Conservation (phyloP, 2,888 invertebrate genomes). For the Sesia bembeciformis region DNA sequence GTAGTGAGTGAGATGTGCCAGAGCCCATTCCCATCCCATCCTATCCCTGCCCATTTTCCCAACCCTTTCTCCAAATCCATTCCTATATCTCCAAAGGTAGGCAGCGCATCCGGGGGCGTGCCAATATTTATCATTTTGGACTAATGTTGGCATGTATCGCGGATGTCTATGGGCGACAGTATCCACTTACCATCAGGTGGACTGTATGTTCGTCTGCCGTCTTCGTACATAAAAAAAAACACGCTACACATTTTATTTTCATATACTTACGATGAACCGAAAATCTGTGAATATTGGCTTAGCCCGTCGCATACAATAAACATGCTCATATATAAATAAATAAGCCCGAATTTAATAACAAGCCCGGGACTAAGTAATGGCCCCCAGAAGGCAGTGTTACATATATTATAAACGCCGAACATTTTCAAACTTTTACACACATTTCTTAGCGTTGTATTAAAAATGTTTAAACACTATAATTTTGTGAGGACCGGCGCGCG, state of each 20-base stretch:
- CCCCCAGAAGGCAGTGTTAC: conserved; percentile 66
- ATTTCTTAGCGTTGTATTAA: conserved; percentile 66
- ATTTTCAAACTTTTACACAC: conserved; percentile 65
- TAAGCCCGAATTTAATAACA: conserved; percentile 71
- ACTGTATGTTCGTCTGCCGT: too few species aligned
- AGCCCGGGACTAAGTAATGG: conserved; percentile 62
- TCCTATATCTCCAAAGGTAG: too few species aligned
- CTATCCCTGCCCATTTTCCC: too few species aligned
- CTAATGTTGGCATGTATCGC: too few species aligned
- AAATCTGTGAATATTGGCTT: conserved; percentile 5
- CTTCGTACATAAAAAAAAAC: background rate
- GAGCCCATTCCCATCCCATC: too few species aligned
- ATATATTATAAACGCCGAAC: conserved; percentile 55
- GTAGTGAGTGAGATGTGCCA: too few species aligned
- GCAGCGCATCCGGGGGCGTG: too few species aligned
- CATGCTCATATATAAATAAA: conserved; percentile 67
- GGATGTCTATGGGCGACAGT: too few species aligned
- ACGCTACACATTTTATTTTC: background rate
- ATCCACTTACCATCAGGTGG: too few species aligned
- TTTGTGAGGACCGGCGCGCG: conserved; percentile 40
- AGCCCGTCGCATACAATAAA: conserved; percentile 27
- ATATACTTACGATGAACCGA: background rate
- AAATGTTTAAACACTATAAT: conserved; percentile 68
- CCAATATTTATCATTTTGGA: too few species aligned
- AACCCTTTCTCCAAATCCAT: too few species aligned